Evolutionary conservation across 2,797 vertebrate genomes (phyloP), one percentile per base, ranked within the genome.

Genomic region (Chaenodraco wilsoni): DNA sequence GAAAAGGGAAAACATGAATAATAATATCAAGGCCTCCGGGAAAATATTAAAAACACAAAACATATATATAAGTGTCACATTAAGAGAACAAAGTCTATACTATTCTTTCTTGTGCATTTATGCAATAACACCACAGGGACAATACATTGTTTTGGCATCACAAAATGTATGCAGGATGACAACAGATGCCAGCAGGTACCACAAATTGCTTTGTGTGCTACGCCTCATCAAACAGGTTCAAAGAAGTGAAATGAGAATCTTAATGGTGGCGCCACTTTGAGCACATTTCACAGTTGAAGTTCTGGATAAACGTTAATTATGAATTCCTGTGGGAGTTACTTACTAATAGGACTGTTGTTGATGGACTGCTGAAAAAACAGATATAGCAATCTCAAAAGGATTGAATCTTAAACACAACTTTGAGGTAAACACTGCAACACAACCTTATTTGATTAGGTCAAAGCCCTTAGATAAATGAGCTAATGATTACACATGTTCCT

Each of bases 21-120:
- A 71, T 15, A 64, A 54, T 51, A 56, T 73, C 71, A 82, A 69
- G 46, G 23, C 70, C 61, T 58, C 31, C 3, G 37, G 59, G 54
- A 46, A 80, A 69, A 83, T 72, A 58, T 61, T 57, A 75, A 67
- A 75, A 83, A 74, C 14, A 56, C 40, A 82, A 65, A 44, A 78
- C 49, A 77, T 44, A 65, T 45, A 58, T 50, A 49, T 56, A 37
- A 60, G 6, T 72, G 43, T 63, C 54, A 21, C 54, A 46, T 78
- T 81, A 15, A 64, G 51, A 63, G 12, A 72, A 65, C 43, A 74
- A 65, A 74, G 54, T 59, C 33, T 12, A 13, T 4, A 0, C 37
- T n/a, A 8, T 56, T 75, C 43, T 51, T 44, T 21, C 52, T 65
- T 76, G 7, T 23, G 73, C 68, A 84, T 74, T 76, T 57, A 66